Evolutionary conservation across 2,797 vertebrate species (phyloP).

Genomic region (Pseudochromis fuscus): DNA sequence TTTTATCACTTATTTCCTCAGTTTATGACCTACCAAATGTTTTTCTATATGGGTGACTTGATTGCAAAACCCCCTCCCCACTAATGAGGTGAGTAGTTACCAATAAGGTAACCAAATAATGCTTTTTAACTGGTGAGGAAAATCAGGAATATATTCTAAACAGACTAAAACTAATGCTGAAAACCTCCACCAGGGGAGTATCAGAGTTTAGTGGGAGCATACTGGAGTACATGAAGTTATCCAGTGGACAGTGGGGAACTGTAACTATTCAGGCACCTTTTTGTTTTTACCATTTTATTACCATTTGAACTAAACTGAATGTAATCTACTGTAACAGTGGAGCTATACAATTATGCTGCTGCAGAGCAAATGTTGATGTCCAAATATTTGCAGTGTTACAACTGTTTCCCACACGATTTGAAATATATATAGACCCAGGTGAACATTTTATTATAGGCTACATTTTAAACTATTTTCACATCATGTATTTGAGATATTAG

Average conservation of each 20-base stretch:
- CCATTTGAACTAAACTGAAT: slow-evolving; percentile 7
- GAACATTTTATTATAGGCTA: neutral
- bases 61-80: too few species aligned
- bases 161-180: slow-evolving; percentile 10
- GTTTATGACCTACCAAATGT: neutral
- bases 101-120: too few species aligned
- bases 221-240: neutral
- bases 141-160: neutral
- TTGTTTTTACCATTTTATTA: neutral
- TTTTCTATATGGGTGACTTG: neutral
- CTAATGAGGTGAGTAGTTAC: neutral
- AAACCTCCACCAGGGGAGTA: slow-evolving; percentile 19
- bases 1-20: neutral
- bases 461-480: too few species aligned
- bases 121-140: too few species aligned
- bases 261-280: neutral
- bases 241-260: neutral
- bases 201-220: slow-evolving; percentile 13
- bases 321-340: neutral
- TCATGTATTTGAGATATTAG: too few species aligned
- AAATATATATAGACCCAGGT: neutral
- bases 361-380: neutral
- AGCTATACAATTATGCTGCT: neutral
- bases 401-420: neutral
- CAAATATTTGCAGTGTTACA: neutral